A percentile compares a stretch with the other conserved stretches of the same genome.
Conservation (phyloP, 2,888 invertebrate genomes). For the Chalcis sispes region DNA sequence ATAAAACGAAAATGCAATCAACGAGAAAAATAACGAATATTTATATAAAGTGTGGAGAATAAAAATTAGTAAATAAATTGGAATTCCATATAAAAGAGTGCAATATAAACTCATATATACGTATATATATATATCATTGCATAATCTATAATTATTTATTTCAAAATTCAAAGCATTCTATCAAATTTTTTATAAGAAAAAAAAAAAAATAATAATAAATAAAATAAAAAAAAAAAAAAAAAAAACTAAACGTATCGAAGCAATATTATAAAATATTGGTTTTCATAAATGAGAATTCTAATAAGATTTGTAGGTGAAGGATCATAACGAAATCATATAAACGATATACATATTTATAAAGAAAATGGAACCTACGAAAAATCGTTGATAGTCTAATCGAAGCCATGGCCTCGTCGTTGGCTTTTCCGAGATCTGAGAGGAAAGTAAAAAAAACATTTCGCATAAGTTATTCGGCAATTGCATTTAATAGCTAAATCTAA, state of each 20-base stretch:
- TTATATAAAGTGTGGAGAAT: too few species aligned
- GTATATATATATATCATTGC: background rate
- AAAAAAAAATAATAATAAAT: too few species aligned
- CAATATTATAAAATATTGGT: constrained; percentile 3
- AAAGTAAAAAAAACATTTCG: constrained; percentile 29
- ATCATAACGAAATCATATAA: background rate
- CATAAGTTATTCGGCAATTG: constrained; percentile 26
- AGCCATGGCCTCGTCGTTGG: constrained; percentile 42
- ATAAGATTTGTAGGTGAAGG: background rate
- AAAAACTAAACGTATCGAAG: background rate
- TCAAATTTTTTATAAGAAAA: background rate
- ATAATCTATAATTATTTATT: background rate
- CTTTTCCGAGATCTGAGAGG: constrained; percentile 39
- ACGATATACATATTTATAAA: constrained; percentile 15
- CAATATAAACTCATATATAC: background rate
- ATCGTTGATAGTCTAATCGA: constrained; percentile 48
- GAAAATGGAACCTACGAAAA: constrained; percentile 45
- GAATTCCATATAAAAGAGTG: background rate
- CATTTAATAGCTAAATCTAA: too few species aligned
- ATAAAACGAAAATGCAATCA: background rate
- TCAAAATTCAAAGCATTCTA: constrained; percentile 20
- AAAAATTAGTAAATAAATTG: too few species aligned
- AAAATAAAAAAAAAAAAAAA: background rate
- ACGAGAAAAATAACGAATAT: background rate
- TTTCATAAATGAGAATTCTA: background rate